Evolutionary conservation across 2,888 invertebrate species (phyloP), one percentile per base, ranked within the genome.

Genomic region (Morpho deidamia): DNA sequence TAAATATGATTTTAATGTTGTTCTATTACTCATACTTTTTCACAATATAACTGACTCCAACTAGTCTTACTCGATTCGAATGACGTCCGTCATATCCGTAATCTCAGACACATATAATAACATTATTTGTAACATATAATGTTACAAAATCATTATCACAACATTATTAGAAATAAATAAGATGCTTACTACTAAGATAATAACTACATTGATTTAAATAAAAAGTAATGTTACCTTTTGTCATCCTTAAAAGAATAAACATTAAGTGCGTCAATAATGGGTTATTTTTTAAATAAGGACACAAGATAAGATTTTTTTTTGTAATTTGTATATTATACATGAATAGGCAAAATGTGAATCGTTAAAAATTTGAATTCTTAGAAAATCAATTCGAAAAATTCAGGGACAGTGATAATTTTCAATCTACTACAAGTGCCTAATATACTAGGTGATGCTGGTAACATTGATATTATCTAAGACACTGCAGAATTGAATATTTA

Each of bases 281-380:
- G 57, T 42, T 37, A 47, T 44, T 47, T 50, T 34, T 48, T 56
- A 69, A 73, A 67, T 71, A 74, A 76, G 59, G 70, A 79, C 66
- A 75, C 75, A 73, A 78, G 73, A 70, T 72, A 74, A 70, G 64
- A 70, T 71, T 23, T 23, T 23, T 79, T 72, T 83, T 81, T 81
- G 69, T 81, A 83, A 81, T 86, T 79, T 84, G 82, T 87, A 87
- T 87, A 86, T 85, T 81, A 84, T 81, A 85, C 83, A 87, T 82
- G 86, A 86, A 86, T 87, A 87, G 86, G 83, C 85, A 86, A 87
- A 86, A 83, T 78, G 88, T 88, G 87, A 84, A 81, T 83, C 74
- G 79, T 83, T 83, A 81, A 83, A 83, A 86, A 83, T 78, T 82
- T 79, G 78, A 80, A 82, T 75, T 78, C 74, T 78, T 81, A 82